Conservation (phyloP, 1,140 invertebrate species). For the Drusus annulatus region DNA sequence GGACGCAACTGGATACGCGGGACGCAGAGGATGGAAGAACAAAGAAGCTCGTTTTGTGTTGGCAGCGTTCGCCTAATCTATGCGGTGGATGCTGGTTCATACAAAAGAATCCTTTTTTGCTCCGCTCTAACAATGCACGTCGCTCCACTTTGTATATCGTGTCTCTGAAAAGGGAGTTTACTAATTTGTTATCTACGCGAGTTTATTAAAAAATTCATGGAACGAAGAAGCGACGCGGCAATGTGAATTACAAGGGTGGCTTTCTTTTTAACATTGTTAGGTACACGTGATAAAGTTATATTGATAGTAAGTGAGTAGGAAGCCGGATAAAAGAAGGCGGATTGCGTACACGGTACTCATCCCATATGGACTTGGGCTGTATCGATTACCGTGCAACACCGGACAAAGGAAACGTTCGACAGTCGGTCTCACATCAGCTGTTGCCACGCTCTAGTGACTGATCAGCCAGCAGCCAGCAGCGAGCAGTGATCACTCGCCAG, state of each 20-base stretch:
- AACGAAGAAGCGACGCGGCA: no score
- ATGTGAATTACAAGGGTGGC: no score
- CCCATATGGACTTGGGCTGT: neutral
- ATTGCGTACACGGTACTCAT: neutral
- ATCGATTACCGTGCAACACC: conserved; percentile 7
- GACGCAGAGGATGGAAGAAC: neutral
- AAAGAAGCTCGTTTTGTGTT: no score
- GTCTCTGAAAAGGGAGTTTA: no score
- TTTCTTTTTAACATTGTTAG: no score
- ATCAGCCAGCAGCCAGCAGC: conserved; percentile 33
- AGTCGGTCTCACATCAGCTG: conserved; percentile 54
- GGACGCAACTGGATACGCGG: neutral
- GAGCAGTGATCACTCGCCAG: neutral
- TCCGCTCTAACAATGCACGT: neutral
- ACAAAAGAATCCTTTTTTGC: conserved; percentile 11
- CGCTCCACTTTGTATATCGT: neutral
- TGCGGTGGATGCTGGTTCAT: neutral
- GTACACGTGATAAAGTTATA: no score
- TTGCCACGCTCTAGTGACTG: conserved; percentile 53
- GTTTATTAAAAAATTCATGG: no score
- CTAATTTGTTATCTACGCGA: no score
- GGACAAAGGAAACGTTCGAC: conserved; percentile 37
- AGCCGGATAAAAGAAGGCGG: neutral
- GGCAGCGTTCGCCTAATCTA: neutral
- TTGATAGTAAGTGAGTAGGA: neutral